phyloP scores from a whole-genome alignment of 2,113 vertebrate species.

The Terrapene triunguis region DNA sequence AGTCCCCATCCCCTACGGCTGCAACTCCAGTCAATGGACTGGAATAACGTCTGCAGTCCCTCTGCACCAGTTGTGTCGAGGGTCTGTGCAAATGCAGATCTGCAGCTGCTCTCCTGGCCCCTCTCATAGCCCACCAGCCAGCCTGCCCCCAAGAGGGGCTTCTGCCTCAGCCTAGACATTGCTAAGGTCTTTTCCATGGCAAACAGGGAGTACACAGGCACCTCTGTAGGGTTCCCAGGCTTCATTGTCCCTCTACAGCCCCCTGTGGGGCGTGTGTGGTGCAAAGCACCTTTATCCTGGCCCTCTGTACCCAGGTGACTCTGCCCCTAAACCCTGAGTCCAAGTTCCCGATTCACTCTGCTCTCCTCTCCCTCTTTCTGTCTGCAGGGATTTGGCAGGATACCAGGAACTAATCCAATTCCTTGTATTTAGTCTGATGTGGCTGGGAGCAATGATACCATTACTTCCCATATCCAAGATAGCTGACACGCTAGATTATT shows the following conservation, averaged over 20 bases:
- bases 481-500: neutral
- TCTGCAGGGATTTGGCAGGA: neutral
- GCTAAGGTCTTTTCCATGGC: too few species aligned
- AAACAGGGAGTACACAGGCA: neutral
- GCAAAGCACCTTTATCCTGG: neutral
- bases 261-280: neutral
- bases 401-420: neutral
- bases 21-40: accelerated
- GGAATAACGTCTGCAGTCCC: neutral
- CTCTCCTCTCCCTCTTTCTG: neutral
- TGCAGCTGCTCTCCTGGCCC: neutral
- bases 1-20: neutral
- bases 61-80: neutral
- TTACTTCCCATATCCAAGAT: neutral
- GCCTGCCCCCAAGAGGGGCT: neutral
- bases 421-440: neutral
- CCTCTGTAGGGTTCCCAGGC: neutral
- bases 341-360: accelerated
- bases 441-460: neutral
- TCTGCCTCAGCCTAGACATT: neutral
- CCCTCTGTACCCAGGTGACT: neutral
- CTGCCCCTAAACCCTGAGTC: accelerated
- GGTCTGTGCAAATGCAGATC: neutral
- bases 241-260: neutral
- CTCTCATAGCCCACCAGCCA: neutral